Base-by-base conservation (phyloP, 2,113 vertebrate genomes). In the Aphelocoma coerulescens region DNA sequence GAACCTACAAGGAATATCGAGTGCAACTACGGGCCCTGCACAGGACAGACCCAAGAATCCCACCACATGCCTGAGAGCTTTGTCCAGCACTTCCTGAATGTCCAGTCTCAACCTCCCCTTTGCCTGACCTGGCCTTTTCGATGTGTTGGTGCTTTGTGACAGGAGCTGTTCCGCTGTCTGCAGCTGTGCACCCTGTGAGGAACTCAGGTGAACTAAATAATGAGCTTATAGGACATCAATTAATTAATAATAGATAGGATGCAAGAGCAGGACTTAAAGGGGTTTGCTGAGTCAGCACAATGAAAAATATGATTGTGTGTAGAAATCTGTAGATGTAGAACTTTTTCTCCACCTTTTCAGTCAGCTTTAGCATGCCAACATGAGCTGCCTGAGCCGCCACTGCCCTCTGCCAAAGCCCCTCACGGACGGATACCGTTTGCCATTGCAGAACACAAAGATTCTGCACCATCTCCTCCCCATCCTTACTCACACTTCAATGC, bases 211-310 rank as follows among this genome's bases (percentile, higher is more conserved):
- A 90, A 71, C 67, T 43, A 35, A 85, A 55, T 69, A 73, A 89
- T 9, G 43, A 94, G 49, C 41, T 76, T 43, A 67, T 66, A 83
- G 85, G 81, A 96, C 93, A 96, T 95, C 71, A 51, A 85, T 91
- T 78, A 73, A 93, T 96, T 97, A 95, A 90, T 95, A 95, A 89
- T 35, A 66, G 76, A 54, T 43, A 76, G 79, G 27, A 73, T 59
- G 78, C 54, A 30, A 39, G 24, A 74, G 75, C 51, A 51, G 39
- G 48, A 39, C 63, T 74, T 85, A 81, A 28, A 48, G 19, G 52
- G 41, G 57, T 51, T 90, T 90, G 93, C 52, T 4, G 6, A 74
- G 30, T 65, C 52, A 81, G 93, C 61, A 39, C 44, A 63, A 83
- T 19, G 27, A 67, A 48, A 83, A 75, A 49, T 8, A 58, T 1